Evolutionary conservation across 2,797 vertebrate genomes (phyloP), one percentile per base, ranked within the genome.

Genomic region (Gambusia yucatana): DNA sequence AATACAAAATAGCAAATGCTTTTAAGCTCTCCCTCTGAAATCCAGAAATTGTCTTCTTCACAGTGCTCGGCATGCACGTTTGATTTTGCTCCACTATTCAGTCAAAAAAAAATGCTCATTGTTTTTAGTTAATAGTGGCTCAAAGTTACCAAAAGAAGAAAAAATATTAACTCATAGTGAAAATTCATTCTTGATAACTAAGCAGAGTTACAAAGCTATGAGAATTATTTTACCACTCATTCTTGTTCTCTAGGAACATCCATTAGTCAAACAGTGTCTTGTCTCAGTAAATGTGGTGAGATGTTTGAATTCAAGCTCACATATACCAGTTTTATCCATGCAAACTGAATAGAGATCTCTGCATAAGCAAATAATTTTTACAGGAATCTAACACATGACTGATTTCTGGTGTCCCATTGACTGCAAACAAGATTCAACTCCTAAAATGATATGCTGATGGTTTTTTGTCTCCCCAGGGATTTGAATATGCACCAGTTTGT

Each of bases 141-240:
- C 57, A 89, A 63, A 20, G 10, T 78, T 36, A 81, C 65, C 50
- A 50, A n/a, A 47, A 61, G 25, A 69, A 43, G 44, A 82, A 69
- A 69, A 69, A 20, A 36, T 3, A 80, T 81, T 76, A n/a, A 16
- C n/a, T 74, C n/a, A 13, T 16, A 73, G 39, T n/a, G 20, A 41
- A 25, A 69, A 41, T 69, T 22, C 39, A 43, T 69, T 39, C 20
- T 67, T 86, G 81, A 86, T 79, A 82, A 83, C 81, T 46, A 81
- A 76, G 72, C 79, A 44, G 72, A 57, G 13, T 50, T 74, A 57
- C 46, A 39, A 33, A 50, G 10, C 47, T 78, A 72, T 73, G 70
- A 82, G 41, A 78, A 72, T 86, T 39, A 81, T 86, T 79, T 77
- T 20, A 73, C 59, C 33, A 85, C 88, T 90, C 87, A 76, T 82